Percentiles rank a stretch among this genome's conserved stretches.
Conservation (phyloP, 2,797 vertebrate genomes). For the Lates japonicus region DNA sequence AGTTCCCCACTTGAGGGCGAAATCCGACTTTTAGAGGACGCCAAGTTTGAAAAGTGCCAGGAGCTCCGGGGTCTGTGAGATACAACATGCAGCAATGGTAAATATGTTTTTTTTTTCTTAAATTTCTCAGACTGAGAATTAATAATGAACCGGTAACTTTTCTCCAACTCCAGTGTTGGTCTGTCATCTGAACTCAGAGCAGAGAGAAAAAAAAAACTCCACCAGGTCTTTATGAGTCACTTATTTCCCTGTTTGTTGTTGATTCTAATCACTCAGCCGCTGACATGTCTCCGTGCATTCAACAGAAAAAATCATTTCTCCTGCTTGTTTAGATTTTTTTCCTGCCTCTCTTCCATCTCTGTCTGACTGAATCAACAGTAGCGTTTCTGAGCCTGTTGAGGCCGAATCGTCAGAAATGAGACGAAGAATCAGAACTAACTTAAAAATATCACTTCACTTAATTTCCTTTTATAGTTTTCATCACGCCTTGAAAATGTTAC, state of each 20-base stretch:
- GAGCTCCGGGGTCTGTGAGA: slow-evolving; percentile 80
- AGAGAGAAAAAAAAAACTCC: slow-evolving; percentile 21
- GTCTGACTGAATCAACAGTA: slow-evolving; percentile 24
- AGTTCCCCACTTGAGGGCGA: slow-evolving; percentile 90
- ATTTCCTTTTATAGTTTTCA: slow-evolving; percentile 14
- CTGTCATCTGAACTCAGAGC: slow-evolving; percentile 18
- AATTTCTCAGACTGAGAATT: background rate
- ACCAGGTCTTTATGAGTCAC: slow-evolving; percentile 8
- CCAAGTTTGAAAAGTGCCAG: slow-evolving; percentile 80
- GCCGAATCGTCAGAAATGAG: background rate
- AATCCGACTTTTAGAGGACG: slow-evolving; percentile 86
- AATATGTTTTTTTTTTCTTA: slow-evolving; percentile 72
- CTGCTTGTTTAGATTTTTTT: background rate
- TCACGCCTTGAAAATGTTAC: background rate
- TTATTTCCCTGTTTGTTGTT: slow-evolving; percentile 16
- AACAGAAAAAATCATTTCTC: background rate
- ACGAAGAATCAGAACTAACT: background rate
- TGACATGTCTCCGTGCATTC: slow-evolving; percentile 1
- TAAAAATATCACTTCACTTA: slow-evolving; percentile 8
- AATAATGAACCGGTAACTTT: slow-evolving; percentile 9
- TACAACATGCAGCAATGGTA: slow-evolving; percentile 89
- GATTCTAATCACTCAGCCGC: slow-evolving; percentile 6
- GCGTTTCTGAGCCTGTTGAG: slow-evolving; percentile 1
- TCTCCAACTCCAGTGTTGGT: slow-evolving; percentile 12
- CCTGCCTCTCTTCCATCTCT: background rate